A percentile compares a stretch with the other conserved stretches of the same genome.
Conservation (phyloP, 2,797 vertebrate genomes). For the Manis javanica region DNA sequence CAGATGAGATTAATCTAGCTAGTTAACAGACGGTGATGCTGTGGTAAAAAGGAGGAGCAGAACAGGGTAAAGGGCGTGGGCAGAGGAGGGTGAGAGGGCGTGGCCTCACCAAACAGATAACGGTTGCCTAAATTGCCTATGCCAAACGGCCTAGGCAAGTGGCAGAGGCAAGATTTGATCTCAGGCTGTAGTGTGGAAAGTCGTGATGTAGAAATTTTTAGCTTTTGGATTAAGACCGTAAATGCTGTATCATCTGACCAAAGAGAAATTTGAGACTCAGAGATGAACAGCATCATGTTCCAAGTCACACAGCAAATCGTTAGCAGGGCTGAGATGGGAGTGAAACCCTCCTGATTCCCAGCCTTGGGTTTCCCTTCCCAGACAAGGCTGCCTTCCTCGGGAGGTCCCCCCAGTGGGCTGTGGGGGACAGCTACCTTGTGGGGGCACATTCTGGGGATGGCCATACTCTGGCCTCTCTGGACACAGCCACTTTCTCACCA, state of each 20-base stretch:
- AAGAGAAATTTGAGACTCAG: background rate
- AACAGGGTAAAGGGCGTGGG: too few species aligned
- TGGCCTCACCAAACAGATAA: too few species aligned
- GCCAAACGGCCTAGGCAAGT: background rate
- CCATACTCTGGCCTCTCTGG: background rate
- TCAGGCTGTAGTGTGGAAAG: background rate
- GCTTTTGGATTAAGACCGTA: background rate
- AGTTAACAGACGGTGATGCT: too few species aligned
- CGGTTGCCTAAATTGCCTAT: background rate
- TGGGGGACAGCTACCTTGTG: background rate
- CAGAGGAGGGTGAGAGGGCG: too few species aligned
- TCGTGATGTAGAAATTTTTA: too few species aligned
- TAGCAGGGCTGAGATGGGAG: background rate
- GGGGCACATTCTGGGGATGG: background rate
- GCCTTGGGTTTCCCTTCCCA: background rate
- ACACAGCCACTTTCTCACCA: background rate
- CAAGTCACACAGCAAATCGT: background rate
- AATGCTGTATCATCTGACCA: background rate
- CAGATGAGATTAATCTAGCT: background rate
- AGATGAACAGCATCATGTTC: background rate
- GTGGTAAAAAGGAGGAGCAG: too few species aligned
- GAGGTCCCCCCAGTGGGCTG: fast-evolving
- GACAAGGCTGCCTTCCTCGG: background rate
- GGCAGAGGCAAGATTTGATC: background rate
- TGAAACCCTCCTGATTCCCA: background rate